These are phyloP conservation scores for Aldabrachelys gigantea DNA, from an alignment of 2,113 vertebrate species.

Conservation along the genomic window DNA sequence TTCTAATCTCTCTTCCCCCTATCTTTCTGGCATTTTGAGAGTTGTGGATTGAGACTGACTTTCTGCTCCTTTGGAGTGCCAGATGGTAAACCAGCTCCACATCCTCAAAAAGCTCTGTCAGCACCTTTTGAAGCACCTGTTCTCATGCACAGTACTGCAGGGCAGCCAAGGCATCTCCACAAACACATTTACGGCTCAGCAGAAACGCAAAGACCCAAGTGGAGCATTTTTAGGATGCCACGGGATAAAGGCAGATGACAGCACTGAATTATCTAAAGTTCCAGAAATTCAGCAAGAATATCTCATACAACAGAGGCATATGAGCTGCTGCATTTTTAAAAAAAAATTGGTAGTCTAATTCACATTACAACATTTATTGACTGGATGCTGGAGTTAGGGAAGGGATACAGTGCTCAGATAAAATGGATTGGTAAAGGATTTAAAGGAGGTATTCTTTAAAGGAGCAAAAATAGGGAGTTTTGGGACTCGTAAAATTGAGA, in stretches of 20 bases:
- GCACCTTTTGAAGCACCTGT: neutral
- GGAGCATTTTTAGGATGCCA: constrained; percentile 16
- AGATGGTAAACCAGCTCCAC: neutral
- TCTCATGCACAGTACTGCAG: neutral
- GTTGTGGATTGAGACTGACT: neutral
- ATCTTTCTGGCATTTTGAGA: neutral
- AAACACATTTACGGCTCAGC: neutral
- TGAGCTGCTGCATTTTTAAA: neutral
- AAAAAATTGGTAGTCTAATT: neutral
- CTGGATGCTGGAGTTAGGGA: neutral
- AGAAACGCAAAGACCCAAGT: neutral
- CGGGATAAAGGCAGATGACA: neutral
- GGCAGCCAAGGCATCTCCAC: neutral
- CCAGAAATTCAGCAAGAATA: neutral
- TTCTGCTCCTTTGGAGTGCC: neutral
- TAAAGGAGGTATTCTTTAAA: no score
- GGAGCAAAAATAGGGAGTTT: no score
- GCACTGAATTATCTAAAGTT: neutral
- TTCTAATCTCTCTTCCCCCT: neutral
- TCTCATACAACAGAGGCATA: neutral
- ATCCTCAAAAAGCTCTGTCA: neutral
- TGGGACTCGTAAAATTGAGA: no score
- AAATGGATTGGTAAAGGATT: no score
- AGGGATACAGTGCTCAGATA: no score
- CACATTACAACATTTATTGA: neutral